These are phyloP conservation scores for Catamblyrhynchus diadema DNA, from an alignment of 2,797 vertebrate species.

Conservation along the genomic window DNA sequence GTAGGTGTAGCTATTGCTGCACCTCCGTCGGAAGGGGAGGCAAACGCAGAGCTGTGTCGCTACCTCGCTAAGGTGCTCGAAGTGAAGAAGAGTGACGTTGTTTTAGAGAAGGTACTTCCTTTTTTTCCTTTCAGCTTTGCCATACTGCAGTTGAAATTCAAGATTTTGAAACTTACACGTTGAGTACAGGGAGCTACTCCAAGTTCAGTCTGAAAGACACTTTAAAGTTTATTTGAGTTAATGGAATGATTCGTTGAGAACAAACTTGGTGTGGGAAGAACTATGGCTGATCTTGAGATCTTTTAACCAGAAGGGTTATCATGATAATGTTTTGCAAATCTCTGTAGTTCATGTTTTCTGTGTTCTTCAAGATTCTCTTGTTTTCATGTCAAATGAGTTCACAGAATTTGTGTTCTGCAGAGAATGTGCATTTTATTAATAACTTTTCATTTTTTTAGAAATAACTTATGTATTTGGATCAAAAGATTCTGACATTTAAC, in stretches of 20 bases:
- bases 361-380: neutral
- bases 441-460: neutral
- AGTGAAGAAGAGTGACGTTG: slow-evolving; percentile 85
- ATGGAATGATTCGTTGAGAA: neutral
- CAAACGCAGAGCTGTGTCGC: slow-evolving; percentile 87
- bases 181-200: neutral
- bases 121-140: neutral
- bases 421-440: neutral
- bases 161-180: neutral
- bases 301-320: neutral
- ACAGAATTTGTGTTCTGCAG: neutral
- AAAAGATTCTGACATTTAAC: neutral
- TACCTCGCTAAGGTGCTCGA: slow-evolving; percentile 87
- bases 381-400: neutral
- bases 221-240: neutral
- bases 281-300: neutral
- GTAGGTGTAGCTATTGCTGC: slow-evolving; percentile 89
- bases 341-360: neutral
- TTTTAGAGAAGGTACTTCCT: slow-evolving; percentile 84
- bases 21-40: slow-evolving; percentile 89
- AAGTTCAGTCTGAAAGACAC: neutral
- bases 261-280: neutral
- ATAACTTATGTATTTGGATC: neutral
- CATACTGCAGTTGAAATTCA: neutral
- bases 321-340: neutral